Evolutionary conservation across 1,140 invertebrate species (phyloP), one percentile per base, ranked within the genome.

Genomic region (Pseudomyrmex cubaensis): DNA sequence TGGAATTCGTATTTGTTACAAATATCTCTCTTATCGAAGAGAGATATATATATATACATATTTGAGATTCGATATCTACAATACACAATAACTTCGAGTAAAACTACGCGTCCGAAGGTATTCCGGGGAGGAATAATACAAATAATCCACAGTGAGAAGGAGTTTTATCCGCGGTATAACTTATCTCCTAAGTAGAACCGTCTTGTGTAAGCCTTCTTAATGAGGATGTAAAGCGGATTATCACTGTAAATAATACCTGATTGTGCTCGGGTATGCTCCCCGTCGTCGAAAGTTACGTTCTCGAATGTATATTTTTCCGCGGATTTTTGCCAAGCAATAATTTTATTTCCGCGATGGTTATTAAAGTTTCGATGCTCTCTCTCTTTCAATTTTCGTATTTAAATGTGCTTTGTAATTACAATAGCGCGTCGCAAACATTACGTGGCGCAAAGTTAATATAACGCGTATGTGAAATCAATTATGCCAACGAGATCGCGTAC

Each of bases 191-290:
- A 77, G 54, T 44, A 22, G 25, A 10, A 12, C 50, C 64, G 52
- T 70, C 54, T 78, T 78, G 35, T 13, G 54, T 59, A 70, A 78
- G 54, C 15, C 50, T 77, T 67, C 61, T 77, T 67, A 77, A 77
- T 69, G 63, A 77, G 63, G 63, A 77, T 77, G 48, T 64, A 77
- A 77, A 77, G 50, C 75, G 75, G 75, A 77, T 77, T 77, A 77
- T 35, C 50, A 69, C 17, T 15, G 35, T 56, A 50, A 50, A 69
- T 77, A 77, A 57, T 77, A 69, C 75, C 35, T 7, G 63, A 67
- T 46, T 56, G 35, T 35, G 75, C 35, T 56, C 46, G 44, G 20
- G 50, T 52, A 0, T 35, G 50, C 12, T 52, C 0, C 1, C 35
- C 35, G 20, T 74, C 56, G 72, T 22, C 22, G 9, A 13, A 54